Conservation (phyloP, 2,113 vertebrate genomes). For the Petrocephalus microphthalmus region DNA sequence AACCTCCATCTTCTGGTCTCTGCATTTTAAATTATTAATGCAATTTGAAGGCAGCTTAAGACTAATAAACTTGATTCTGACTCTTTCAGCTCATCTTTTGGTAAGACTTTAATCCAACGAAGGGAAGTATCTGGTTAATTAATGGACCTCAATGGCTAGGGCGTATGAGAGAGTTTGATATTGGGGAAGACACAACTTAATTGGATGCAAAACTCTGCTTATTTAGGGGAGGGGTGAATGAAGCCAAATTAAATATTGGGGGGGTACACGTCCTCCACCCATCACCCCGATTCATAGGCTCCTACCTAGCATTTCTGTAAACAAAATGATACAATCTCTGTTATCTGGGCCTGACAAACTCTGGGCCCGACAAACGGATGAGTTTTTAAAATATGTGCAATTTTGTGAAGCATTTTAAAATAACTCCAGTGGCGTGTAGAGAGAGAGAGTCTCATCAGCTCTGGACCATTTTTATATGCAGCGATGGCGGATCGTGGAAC, state of each 20-base stretch:
- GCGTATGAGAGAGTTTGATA: neutral
- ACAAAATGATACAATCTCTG: neutral
- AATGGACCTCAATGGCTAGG: neutral
- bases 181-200: neutral
- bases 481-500: neutral
- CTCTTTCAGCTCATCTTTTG: neutral
- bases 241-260: neutral
- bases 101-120: neutral
- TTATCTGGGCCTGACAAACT: neutral
- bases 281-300: neutral
- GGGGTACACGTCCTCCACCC: neutral
- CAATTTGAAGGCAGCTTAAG: neutral
- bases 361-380: neutral
- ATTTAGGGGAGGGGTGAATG: neutral
- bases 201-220: neutral
- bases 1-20: neutral
- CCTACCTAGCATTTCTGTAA: neutral
- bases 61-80: neutral
- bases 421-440: neutral
- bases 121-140: neutral
- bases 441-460: neutral
- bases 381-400: neutral
- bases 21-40: constrained; percentile 14
- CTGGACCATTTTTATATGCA: neutral
- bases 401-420: neutral